A percentile compares a stretch with the other conserved stretches of the same genome.
phyloP scores from a whole-genome alignment of 2,113 vertebrate species.

The Upupa epops region DNA sequence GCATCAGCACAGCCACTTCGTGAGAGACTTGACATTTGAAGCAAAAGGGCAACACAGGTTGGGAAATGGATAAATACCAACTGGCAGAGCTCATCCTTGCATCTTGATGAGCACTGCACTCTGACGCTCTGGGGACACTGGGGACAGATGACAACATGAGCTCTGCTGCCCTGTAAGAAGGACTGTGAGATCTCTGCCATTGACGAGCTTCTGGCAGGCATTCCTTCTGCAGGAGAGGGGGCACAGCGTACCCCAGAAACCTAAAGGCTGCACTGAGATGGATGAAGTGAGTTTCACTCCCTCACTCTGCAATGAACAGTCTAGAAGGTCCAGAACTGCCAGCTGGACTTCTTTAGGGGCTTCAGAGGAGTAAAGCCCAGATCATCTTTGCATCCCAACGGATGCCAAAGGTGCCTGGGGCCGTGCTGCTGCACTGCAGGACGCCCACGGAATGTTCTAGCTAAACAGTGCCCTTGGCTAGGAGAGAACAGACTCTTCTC shows the following conservation, averaged over 20 bases:
- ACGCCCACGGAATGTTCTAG: not conserved
- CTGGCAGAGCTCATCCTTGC: not conserved
- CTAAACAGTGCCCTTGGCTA: not conserved
- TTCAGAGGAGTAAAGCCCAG: not conserved
- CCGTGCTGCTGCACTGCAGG: not conserved
- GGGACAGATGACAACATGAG: not conserved
- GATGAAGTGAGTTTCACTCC: not conserved
- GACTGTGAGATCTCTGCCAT: not conserved
- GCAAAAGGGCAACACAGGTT: conserved; percentile 1
- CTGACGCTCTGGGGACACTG: not conserved
- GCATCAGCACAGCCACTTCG: not conserved
- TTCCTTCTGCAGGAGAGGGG: not conserved
- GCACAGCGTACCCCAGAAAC: not conserved
- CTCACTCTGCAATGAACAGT: not conserved
- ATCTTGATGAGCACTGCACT: conserved; percentile 19
- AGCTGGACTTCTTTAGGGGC: not conserved
- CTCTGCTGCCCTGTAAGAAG: not conserved
- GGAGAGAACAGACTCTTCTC: not conserved
- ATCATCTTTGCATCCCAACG: not conserved
- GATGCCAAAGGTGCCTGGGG: not conserved
- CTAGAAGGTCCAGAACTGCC: not conserved
- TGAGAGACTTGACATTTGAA: not conserved
- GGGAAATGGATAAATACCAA: not conserved
- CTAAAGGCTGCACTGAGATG: not conserved
- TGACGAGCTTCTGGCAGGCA: not conserved